These are phyloP conservation scores for Steatocranus sp. DNA, from an alignment of 2,797 vertebrate genomes.

Conservation along the genomic window DNA sequence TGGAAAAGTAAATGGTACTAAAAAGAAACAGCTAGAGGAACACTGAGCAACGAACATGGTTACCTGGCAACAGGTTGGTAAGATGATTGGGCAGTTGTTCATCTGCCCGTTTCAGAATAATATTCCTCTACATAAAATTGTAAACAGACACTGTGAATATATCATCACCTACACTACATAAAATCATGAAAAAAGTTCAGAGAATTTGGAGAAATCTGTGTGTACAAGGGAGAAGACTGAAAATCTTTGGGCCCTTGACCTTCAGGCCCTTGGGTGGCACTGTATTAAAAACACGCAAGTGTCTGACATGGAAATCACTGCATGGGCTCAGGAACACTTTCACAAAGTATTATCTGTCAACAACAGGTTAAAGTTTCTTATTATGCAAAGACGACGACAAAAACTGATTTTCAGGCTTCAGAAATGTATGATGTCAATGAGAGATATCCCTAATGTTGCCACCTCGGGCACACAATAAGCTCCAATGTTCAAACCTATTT, in stretches of 20 bases:
- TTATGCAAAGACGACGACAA: background rate
- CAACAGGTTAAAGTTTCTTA: background rate
- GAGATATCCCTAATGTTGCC: background rate
- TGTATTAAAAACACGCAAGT: background rate
- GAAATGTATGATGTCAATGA: background rate
- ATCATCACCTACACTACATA: background rate
- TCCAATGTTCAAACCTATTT: background rate
- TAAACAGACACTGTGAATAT: background rate
- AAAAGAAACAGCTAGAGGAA: background rate
- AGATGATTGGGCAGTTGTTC: background rate
- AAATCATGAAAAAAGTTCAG: background rate
- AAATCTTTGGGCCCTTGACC: background rate
- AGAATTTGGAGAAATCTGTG: background rate
- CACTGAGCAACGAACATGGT: background rate
- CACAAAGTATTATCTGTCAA: background rate
- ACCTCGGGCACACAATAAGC: background rate
- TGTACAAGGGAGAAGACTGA: background rate
- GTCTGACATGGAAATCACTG: background rate
- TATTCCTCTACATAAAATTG: background rate
- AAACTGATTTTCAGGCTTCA: background rate
- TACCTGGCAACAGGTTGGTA: background rate
- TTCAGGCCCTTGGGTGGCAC: background rate
- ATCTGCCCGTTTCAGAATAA: background rate
- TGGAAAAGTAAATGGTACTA: background rate
- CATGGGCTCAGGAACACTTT: background rate